These are phyloP conservation scores for Nipponia nippon DNA, from an alignment of 2,113 vertebrate genomes.

Conservation along the genomic window DNA sequence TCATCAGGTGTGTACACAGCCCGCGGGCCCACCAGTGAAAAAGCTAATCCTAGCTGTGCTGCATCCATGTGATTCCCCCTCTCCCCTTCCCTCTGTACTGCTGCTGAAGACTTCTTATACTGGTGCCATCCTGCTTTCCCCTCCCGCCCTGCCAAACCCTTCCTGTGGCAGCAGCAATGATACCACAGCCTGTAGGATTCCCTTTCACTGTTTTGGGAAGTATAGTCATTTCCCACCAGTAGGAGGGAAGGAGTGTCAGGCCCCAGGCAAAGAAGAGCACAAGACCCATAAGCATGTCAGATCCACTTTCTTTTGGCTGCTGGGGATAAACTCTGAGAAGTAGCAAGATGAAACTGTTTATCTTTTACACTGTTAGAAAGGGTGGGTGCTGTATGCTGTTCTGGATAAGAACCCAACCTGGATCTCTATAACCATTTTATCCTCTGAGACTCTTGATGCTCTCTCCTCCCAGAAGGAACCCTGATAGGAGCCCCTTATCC, in stretches of 20 bases:
- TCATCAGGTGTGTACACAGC: background rate
- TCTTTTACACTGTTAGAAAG: background rate
- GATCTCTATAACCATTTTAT: background rate
- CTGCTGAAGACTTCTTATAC: background rate
- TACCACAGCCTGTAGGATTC: background rate
- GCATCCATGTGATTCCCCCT: background rate
- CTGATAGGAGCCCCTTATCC: background rate
- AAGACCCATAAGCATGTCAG: background rate
- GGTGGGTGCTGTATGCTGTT: background rate
- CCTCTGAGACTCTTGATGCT: rapidly evolving
- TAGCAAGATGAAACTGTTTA: background rate
- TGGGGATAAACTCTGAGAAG: background rate
- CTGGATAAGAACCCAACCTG: background rate
- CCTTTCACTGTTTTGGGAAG: background rate
- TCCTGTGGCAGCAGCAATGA: background rate
- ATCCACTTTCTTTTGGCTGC: background rate
- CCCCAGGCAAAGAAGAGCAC: background rate
- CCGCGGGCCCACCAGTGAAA: background rate
- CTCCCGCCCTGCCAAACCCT: background rate
- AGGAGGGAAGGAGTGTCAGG: background rate
- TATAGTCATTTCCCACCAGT: background rate
- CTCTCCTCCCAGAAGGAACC: background rate
- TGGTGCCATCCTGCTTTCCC: background rate
- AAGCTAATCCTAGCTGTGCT: background rate
- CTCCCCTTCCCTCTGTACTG: background rate